Evolutionary conservation across 2,888 invertebrate species (phyloP), one percentile per base, ranked within the genome.

Genomic region (Altica lythri): DNA sequence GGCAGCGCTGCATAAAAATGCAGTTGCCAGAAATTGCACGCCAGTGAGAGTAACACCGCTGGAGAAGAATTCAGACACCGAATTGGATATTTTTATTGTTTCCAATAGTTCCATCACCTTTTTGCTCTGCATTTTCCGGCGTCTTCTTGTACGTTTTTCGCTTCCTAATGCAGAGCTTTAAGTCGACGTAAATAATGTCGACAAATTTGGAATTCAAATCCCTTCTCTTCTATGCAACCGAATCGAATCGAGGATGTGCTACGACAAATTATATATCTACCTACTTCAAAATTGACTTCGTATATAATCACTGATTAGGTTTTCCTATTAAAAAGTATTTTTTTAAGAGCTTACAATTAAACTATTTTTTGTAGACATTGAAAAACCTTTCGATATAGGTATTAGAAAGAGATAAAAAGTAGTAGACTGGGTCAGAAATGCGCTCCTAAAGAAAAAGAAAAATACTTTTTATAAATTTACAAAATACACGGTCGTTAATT

Each of bases 1-100:
- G 50, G 55, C 55, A 46, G 46, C 40, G 43, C 42, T 55, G 55
- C 55, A 55, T 55, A 51, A 55, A 55, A 55, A 40, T 51, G 55
- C 55, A 55, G 46, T 55, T 55, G 51, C 55, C 55, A 55, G 55
- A 55, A 55, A 55, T 55, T 55, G 51, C 55, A 44, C 46, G 45
- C 30, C 42, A 35, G 50, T 35, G 32, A 42, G 46, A 40, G 40
- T 53, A 53, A 53, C 48, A 48, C 53, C 48, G 37, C 40, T 19
- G 13, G 34, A 46, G 34, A 47, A 35, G 35, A 40, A 53, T 53
- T 53, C 48, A 43, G 53, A 53, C 48, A 48, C 25, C 53, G 48
- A 48, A 53, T 53, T 53, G 53, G 48, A 53, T 47, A 48, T 48
- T 47, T 53, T 53, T 53, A 53, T 43, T 53, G 43, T 53, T 53